Evolutionary conservation across 1,140 invertebrate genomes (phyloP).

Genomic region (Apocrypta bakeri): DNA sequence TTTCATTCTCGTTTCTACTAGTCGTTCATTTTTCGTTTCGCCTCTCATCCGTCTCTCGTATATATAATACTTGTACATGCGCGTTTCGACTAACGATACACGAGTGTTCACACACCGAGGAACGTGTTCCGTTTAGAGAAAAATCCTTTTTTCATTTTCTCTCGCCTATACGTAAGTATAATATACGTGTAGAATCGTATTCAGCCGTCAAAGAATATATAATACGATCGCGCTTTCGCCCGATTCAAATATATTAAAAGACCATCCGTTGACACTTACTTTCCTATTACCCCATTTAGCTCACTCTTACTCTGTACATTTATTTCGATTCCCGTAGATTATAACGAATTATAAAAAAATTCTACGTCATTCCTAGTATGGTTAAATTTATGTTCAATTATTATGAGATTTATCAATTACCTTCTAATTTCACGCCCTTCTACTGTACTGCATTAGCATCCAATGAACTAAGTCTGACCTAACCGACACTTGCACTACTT

Average conservation of each 20-base stretch:
- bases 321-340: neutral
- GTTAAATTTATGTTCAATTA: conserved; percentile 18
- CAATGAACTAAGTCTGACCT: neutral
- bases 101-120: conserved; percentile 4
- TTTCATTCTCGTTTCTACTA: neutral
- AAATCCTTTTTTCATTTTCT: neutral
- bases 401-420: conserved; percentile 14
- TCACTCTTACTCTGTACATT: neutral
- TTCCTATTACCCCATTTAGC: neutral
- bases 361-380: conserved; percentile 24
- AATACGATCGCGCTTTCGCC: neutral
- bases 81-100: neutral
- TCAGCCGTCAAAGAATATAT: neutral
- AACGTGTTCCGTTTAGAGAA: conserved; percentile 44
- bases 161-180: neutral
- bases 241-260: neutral
- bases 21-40: conserved; percentile 4
- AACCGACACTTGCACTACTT: conserved; percentile 4
- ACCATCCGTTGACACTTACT: neutral
- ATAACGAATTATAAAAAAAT: conserved; percentile 27
- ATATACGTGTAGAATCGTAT: conserved; percentile 7
- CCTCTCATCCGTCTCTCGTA: neutral
- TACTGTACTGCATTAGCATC: neutral
- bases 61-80: neutral
- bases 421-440: neutral